Evolutionary conservation across 2,888 invertebrate species (phyloP), one percentile per base, ranked within the genome.

Genomic region (Habrosyne pyritoides): DNA sequence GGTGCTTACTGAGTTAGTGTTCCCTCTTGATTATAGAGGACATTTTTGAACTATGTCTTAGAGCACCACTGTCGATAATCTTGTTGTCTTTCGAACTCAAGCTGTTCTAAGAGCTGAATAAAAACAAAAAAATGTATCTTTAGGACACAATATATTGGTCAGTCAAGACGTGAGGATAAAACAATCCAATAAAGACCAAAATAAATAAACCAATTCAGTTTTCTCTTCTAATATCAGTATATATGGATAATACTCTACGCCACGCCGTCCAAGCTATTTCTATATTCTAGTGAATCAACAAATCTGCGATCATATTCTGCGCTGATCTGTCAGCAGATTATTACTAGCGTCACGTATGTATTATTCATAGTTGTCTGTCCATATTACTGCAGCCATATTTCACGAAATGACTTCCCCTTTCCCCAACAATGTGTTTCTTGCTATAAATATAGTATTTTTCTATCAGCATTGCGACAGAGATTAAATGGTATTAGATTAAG

Each of bases 321-420:
- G 68, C 66, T 64, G 66, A 72, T 73, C 79, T 75, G 78, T 79
- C 78, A 70, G 71, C 78, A 75, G 82, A 88, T 89, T 88, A 89
- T 87, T 83, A 79, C 83, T 81, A 64, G 73, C 75, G 65, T 78
- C 75, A 69, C 69, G 67, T 71, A 87, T 89, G 89, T 84, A 83
- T 91, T 89, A 91, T 91, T 91, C 90, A 91, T 91, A 78, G 75
- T 77, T 79, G 82, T 86, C 84, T 77, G 73, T 73, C 68, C 78
- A 69, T 75, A 84, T 86, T 84, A 87, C 77, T 73, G 72, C 57
- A 65, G 72, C 69, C 73, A 85, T 89, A 83, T 79, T 79, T 89
- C 86, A 86, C 65, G 60, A 71, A 66, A 76, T 75, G 77, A 78
- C 77, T 77, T 64, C 72, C 79, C 81, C 75, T 71, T 79, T 75